Percentiles rank a stretch among this genome's conserved stretches.
These are phyloP conservation scores for Lasioglossum zephyrum DNA, from an alignment of 2,888 invertebrate genomes.

Conservation along the genomic window DNA sequence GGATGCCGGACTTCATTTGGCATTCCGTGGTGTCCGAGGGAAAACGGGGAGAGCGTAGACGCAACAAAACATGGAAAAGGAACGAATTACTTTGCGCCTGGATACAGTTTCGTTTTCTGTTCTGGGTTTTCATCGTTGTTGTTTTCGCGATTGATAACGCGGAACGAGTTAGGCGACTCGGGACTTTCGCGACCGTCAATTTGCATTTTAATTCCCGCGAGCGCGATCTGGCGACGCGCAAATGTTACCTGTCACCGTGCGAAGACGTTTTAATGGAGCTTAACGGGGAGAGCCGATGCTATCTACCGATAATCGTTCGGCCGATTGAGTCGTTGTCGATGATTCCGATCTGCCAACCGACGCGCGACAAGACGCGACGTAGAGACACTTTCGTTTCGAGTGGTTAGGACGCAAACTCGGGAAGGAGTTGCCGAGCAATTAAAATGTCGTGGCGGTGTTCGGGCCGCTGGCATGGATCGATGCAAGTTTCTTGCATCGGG, in stretches of 20 bases:
- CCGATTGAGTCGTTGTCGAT: slow-evolving; percentile 62
- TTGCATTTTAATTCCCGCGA: slow-evolving; percentile 49
- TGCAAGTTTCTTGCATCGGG: not conserved
- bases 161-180: not conserved
- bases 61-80: not conserved
- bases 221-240: slow-evolving; percentile 15
- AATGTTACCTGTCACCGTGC: slow-evolving; percentile 49
- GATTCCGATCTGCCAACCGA: slow-evolving; percentile 46
- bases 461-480: slow-evolving; percentile 17
- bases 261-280: slow-evolving; percentile 48
- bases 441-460: slow-evolving; percentile 69
- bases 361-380: slow-evolving; percentile 21
- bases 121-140: not conserved
- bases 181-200: slow-evolving; percentile 17
- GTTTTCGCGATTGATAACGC: not conserved
- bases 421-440: slow-evolving; percentile 63
- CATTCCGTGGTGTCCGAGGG: slow-evolving; percentile 26
- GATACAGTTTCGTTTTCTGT: not conserved
- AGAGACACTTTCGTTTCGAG: slow-evolving; percentile 57
- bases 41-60: not conserved
- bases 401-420: not conserved
- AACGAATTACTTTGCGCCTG: not conserved
- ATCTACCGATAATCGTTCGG: slow-evolving; percentile 37
- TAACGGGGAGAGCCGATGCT: slow-evolving; percentile 42
- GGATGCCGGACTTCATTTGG: slow-evolving; percentile 17